Conservation (phyloP, 2,113 vertebrate species). For the Brevimyrus niger region DNA sequence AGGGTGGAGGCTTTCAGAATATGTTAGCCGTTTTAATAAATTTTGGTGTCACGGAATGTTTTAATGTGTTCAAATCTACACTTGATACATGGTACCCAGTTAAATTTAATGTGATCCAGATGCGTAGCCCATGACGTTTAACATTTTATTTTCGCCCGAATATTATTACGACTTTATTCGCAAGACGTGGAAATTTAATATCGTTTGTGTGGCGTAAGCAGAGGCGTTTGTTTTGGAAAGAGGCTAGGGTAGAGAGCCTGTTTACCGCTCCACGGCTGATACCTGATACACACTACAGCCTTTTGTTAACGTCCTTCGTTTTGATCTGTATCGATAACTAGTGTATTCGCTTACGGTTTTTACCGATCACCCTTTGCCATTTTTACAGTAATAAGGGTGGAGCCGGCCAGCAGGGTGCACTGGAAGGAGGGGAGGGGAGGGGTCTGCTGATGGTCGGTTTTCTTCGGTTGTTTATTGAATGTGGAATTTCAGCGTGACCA, state of each 20-base stretch:
- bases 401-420: background rate
- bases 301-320: constrained; percentile 11
- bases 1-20: background rate
- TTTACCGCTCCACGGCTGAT: background rate
- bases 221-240: constrained; percentile 12
- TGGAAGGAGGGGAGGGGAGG: background rate
- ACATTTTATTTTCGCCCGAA: too few species aligned
- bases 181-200: background rate
- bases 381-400: constrained; percentile 12
- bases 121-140: background rate
- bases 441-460: background rate
- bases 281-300: background rate
- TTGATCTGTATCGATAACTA: background rate
- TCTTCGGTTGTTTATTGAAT: background rate
- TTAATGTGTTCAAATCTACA: background rate
- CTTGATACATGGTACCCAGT: background rate
- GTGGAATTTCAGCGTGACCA: background rate
- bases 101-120: background rate
- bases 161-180: background rate
- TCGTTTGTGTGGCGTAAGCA: background rate
- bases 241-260: background rate
- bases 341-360: background rate
- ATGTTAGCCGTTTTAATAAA: background rate
- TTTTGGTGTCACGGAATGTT: background rate
- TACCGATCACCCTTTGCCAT: background rate